Base-by-base conservation (phyloP, 1,140 invertebrate genomes). In the Lepidurus packardi region DNA sequence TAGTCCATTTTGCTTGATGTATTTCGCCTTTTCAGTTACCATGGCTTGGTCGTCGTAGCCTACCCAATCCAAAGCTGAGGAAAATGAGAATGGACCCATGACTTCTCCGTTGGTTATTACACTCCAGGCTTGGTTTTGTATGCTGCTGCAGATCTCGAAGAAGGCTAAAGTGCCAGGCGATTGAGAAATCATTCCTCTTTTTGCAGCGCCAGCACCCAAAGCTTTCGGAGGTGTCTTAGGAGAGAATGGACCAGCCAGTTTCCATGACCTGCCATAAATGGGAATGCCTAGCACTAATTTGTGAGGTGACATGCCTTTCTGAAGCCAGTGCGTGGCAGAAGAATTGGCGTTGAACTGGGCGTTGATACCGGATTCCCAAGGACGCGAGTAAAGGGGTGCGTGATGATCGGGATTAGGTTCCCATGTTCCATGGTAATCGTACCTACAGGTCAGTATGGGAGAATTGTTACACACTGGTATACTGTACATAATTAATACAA, bases 401-500 rank as follows among this genome's bases (percentile, higher is more conserved):
- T 84, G 83, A 77, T 83, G 82, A 53, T 79, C 82, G 11, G 81
- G 81, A 24, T 47, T 41, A 21, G 43, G 79, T 24, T 83, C 82
- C 81, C 81, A 82, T 8, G 74, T n/a, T 8, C 82, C 82, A 45
- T 82, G 80, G 65, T 81, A 76, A 79, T 84, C 83, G 73, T 84
- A 84, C 34, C 34, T 34, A 34, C 34, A 34, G 34, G 34, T 34
- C 34, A 34, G 34, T 3, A 34, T 4, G 34, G 34, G 3, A 3
- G 34, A 34, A 34, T 34, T 34, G 34, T 34, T 34, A 34, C 34
- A 34, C 34, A 34, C 34, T 34, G 3, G 34, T 4, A 34, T 34
- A 34, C 3, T 34, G 34, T 34, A 34, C 34, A 34, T 34, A 3
- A 34, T 4, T 4, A 34, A 34, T 4, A 34, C 34, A 34, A 34